Base-by-base conservation (phyloP, 2,113 vertebrate species). In the Pangasianodon hypophthalmus region DNA sequence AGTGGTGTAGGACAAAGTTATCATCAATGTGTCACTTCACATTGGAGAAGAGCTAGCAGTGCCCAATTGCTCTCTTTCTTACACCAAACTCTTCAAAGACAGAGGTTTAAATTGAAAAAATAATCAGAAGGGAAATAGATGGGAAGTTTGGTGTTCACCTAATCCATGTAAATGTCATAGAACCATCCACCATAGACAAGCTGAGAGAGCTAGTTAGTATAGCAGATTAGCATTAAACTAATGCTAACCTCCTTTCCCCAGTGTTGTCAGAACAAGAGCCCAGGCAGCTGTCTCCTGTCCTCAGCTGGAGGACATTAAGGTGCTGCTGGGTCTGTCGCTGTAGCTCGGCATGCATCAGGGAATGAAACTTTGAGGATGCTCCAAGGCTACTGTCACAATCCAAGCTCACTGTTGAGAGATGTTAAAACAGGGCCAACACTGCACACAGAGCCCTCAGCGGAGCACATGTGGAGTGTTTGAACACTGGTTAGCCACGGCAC, bases 201-300 rank as follows among this genome's bases (percentile, higher is more conserved):
- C 79, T 32, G 32, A 58, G 52, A 56, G 50, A 11, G n/a, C 18
- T 21, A 77, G 19, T 0, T 29, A 87, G 14, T 56, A 37, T 54
- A 67, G 32, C 24, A 16, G 26, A 62, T 56, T 86, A 81, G 83
- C 19, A 86, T 75, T 69, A 86, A 56, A 83, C 80, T 37, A 21
- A n/a, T 54, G 84, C 54, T 77, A 62, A 81, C 41, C 16, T 80
- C 8, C 85, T 77, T 89, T 91, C 52, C n/a, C 10, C 91, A 1
- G 85, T 93, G 94, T 94, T 90, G 89, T 54, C 92, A 91, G 93
- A 90, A 82, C 90, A 90, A 91, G 91, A 92, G 90, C 92, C 92
- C 93, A 93, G 90, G 89, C 92, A 94, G 93, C 93, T 93, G 93
- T 92, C 94, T 93, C 93, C 92, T 91, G 90, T 88, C 91, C 93